Percentiles rank a stretch among this genome's conserved stretches.
Conservation (phyloP, 2,888 invertebrate species). For the Thereva unica region DNA sequence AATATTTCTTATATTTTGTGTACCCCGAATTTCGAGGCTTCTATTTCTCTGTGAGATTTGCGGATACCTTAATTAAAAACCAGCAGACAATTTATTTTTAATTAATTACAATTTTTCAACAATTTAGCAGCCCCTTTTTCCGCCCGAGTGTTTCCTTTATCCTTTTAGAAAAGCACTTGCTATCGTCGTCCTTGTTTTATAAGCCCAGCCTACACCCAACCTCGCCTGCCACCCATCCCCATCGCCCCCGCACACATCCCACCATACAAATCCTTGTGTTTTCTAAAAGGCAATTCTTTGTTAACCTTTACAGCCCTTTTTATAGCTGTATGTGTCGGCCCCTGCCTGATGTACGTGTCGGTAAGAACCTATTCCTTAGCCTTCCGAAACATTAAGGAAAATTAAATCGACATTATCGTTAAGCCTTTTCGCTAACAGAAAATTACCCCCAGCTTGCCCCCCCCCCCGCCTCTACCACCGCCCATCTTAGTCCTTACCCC, state of each 20-base stretch:
- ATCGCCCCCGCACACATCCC: neutral
- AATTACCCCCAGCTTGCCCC: conserved; percentile 27
- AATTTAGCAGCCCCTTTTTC: conserved; percentile 15
- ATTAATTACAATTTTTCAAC: conserved; percentile 32
- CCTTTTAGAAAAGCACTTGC: conserved; percentile 2
- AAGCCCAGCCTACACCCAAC: too few species aligned
- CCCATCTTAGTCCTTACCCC: too few species aligned
- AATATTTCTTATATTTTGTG: too few species aligned
- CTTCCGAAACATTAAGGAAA: conserved; percentile 39
- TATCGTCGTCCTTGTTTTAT: conserved; percentile 1
- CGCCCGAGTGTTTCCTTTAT: conserved; percentile 6
- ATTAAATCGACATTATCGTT: conserved; percentile 41
- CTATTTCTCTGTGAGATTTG: neutral
- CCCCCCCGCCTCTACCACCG: neutral
- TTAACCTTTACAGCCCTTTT: conserved; percentile 10
- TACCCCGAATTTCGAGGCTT: too few species aligned
- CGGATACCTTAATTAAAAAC: conserved; percentile 27
- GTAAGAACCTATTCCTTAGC: conserved; percentile 30
- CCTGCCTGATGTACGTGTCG: conserved; percentile 20
- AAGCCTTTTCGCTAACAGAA: conserved; percentile 39
- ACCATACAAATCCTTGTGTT: conserved; percentile 16
- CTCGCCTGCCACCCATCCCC: conserved; percentile 4
- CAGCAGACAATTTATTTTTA: conserved; percentile 32
- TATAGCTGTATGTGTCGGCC: conserved; percentile 6
- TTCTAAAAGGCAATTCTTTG: conserved; percentile 20